Evolutionary conservation across 2,888 invertebrate genomes (phyloP).

Genomic region (Tipula helvola): DNA sequence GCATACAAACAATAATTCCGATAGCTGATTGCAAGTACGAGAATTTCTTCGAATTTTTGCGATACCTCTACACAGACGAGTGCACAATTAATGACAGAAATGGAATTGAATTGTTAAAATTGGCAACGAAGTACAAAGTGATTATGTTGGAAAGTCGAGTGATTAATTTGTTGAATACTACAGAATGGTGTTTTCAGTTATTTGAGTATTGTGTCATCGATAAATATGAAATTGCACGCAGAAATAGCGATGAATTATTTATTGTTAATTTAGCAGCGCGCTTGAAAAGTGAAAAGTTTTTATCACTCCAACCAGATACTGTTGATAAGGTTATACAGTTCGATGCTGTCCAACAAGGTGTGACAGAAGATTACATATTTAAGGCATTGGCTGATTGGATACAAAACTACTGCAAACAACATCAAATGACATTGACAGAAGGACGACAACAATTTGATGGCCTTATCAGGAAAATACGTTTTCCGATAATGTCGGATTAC

Average conservation of each 20-base stretch:
- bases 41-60: background rate
- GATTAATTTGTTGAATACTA: background rate
- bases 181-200: background rate
- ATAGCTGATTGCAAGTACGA: background rate
- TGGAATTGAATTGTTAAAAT: background rate
- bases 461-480: no score
- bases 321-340: background rate
- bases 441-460: no score
- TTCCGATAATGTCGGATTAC: background rate
- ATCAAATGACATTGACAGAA: no score
- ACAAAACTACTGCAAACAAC: background rate
- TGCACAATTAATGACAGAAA: background rate
- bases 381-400: background rate
- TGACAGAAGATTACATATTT: background rate
- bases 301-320: background rate
- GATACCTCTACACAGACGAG: background rate
- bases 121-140: background rate
- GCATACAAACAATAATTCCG: background rate
- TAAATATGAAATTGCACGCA: background rate
- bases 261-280: no score
- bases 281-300: no score
- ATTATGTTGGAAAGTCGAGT: background rate
- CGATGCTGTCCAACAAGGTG: background rate
- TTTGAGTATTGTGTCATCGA: background rate
- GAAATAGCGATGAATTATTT: no score